Conservation (phyloP, 1,140 invertebrate species). For the Palaemon carinicauda region DNA sequence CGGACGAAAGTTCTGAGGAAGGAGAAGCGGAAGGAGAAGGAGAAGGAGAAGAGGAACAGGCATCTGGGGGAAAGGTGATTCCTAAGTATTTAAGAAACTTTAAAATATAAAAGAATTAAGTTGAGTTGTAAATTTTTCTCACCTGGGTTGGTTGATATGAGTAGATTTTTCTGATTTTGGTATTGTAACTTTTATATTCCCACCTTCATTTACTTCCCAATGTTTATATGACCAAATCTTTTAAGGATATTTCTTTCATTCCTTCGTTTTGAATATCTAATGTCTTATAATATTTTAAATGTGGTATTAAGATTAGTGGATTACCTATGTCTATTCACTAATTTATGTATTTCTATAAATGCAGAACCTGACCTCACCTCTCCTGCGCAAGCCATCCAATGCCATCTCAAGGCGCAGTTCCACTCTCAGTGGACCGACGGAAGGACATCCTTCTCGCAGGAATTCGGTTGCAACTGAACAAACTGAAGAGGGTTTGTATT, state of each 20-base stretch:
- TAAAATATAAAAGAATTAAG: too few species aligned
- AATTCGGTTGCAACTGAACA: constrained; percentile 43
- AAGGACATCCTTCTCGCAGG: constrained; percentile 36
- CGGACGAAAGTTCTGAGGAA: constrained; percentile 24
- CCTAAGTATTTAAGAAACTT: too few species aligned
- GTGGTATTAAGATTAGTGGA: too few species aligned
- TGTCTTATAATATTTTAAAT: too few species aligned
- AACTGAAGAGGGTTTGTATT: constrained; percentile 37
- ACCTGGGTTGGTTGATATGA: not conserved
- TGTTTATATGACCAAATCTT: too few species aligned
- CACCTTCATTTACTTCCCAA: too few species aligned
- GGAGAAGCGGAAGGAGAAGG: not conserved
- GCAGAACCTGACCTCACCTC: constrained; percentile 15
- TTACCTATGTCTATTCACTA: not conserved
- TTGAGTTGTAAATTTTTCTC: not conserved
- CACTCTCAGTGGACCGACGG: constrained; percentile 34
- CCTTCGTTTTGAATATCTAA: too few species aligned
- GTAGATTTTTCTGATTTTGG: not conserved
- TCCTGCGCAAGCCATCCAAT: constrained; percentile 23
- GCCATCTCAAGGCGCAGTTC: constrained; percentile 32
- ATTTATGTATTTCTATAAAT: not conserved
- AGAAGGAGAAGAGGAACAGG: not conserved
- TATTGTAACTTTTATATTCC: too few species aligned
- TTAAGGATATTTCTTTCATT: too few species aligned
- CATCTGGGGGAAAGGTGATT: constrained; percentile 5